These are phyloP conservation scores for Stenodera caucasica DNA, from an alignment of 2,888 invertebrate species.

Conservation along the genomic window DNA sequence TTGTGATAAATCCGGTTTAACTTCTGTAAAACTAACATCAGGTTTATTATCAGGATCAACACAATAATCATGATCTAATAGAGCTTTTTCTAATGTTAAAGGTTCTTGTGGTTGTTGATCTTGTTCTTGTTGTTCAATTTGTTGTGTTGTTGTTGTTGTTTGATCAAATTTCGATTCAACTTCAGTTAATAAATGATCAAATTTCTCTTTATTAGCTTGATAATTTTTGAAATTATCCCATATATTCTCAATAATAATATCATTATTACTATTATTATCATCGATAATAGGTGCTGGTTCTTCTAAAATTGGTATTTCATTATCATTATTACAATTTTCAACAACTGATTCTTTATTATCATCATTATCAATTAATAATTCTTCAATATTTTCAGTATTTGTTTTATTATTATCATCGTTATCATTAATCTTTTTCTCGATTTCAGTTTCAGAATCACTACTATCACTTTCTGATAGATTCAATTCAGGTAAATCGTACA, in stretches of 20 bases:
- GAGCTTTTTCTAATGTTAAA: slow-evolving; percentile 45
- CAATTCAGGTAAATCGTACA: slow-evolving; percentile 74
- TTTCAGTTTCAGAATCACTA: slow-evolving; percentile 61
- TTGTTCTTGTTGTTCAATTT: slow-evolving; percentile 27
- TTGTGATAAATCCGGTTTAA: slow-evolving; percentile 50
- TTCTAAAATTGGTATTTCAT: slow-evolving; percentile 60
- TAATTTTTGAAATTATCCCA: slow-evolving; percentile 79
- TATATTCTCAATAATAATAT: slow-evolving; percentile 63
- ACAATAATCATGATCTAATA: slow-evolving; percentile 76
- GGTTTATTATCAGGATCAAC: slow-evolving; percentile 50
- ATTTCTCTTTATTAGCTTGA: slow-evolving; percentile 69
- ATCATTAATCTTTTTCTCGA: slow-evolving; percentile 31
- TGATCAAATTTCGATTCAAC: slow-evolving; percentile 14
- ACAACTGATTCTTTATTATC: slow-evolving; percentile 8
- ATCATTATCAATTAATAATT: not conserved
- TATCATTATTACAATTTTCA: slow-evolving; percentile 38
- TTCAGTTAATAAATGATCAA: slow-evolving; percentile 44
- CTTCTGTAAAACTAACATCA: slow-evolving; percentile 43
- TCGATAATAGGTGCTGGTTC: slow-evolving; percentile 2
- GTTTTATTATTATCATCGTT: slow-evolving; percentile 31
- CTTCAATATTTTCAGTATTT: slow-evolving; percentile 1
- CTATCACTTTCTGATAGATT: slow-evolving; percentile 86
- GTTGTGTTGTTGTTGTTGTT: slow-evolving; percentile 6
- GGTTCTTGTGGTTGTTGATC: slow-evolving; percentile 28
- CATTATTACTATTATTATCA: not conserved